Base-by-base conservation (phyloP, 2,797 vertebrate species). In the Margarornis squamiger region DNA sequence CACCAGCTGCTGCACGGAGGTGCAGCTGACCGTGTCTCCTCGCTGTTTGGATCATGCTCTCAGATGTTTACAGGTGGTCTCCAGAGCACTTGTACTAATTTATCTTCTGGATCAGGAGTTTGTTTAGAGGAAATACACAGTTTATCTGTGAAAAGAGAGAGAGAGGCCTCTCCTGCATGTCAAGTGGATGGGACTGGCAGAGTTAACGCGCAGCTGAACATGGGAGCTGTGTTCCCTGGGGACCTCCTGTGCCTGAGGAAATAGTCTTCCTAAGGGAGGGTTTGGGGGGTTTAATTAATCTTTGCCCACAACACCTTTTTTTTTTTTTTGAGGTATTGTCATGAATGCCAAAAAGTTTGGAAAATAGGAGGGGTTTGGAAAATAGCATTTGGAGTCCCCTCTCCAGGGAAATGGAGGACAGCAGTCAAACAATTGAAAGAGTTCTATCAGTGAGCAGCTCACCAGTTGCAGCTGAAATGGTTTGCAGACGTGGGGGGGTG, bases 151-250 rank as follows among this genome's bases (percentile, higher is more conserved):
- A 70, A 18, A 80, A 72, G 49, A 43, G 41, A 66, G 30, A 41
- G 46, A 75, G 62, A 11, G 5, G 2, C 29, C 38, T 77, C 21
- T 74, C 1, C 1, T 87, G 48, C 26, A 36, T 83, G 88, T 88
- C 32, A 59, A 38, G 55, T 12, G 80, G 71, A 82, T 80, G 66
- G 65, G 52, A 74, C 88, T 90, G 54, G 48, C 67, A 74, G 90
- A 72, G 45, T 63, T 91, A 81, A 79, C 9, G 3, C 0, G 0
- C 41, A 86, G 66, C 70, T 67, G 70, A 80, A 51, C 14, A 8
- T 61, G n/a, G 81, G 84, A 78, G 93, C 73, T 91, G n/a, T 81
- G 74, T 54, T 81, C 75, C 61, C 54, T 68, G 81, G 77, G 54
- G 70, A 78, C 62, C 51, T 87, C 59, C 48, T 67, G 38, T 79